Base-by-base conservation (phyloP, 2,797 vertebrate genomes). In the Meda fulgida region DNA sequence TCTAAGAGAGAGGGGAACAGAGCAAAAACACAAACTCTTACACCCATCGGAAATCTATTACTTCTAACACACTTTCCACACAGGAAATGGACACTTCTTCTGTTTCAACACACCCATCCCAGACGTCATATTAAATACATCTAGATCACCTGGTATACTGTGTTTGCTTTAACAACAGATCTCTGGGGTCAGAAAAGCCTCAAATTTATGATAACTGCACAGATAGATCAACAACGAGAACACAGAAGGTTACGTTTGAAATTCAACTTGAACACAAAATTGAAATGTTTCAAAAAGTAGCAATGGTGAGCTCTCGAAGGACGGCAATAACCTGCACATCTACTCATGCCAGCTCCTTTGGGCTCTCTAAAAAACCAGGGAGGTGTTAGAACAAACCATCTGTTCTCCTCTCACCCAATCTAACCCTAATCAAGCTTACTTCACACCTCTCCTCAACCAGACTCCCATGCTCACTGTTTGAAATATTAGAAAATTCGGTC, bases 1-100 rank as follows among this genome's bases (percentile, higher is more conserved):
- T 99, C 98, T 99, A 90, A 40, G 84, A 91, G 85, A 67, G 81
- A 87, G 21, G 31, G 21, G 16, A 23, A 79, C 19, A 51, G 14
- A 58, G 60, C 43, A 16, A 73, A 77, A 71, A 81, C 31, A 34
- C 29, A 66, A 23, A 53, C 23, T 69, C 16, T 78, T 55, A 58
- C 7, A 16, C 5, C 26, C 65, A 60, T 55, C 31, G 51, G 7
- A 76, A 75, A 76, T 26, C 29, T 65, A 71, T 58, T 29, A 60
- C 51, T 31, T 71, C n/a, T 58, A 43, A 72, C 34, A 58, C n/a
- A 11, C 31, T 16, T 60, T 48, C 40, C 66, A 69, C 29, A 29
- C 23, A 51, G 66, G 43, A 63, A 86, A 80, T 67, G 13, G 34
- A 11, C 38, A 40, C 6, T 46, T 48, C n/a, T n/a, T n/a, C 19